phyloP scores from a whole-genome alignment of 2,888 invertebrate genomes.

The Drosophila borborema region DNA sequence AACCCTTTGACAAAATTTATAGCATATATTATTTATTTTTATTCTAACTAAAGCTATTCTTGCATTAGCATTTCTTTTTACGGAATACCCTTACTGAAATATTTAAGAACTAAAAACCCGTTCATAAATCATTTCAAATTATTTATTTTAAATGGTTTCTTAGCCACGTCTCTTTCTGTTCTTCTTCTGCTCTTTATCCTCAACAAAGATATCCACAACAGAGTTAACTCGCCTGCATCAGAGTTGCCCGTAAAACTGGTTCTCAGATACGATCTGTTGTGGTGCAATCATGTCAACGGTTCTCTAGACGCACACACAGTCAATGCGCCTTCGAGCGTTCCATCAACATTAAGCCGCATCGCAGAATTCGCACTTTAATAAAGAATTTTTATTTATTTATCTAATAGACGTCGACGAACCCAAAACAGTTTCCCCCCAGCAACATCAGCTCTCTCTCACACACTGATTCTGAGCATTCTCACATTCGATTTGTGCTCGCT shows the following conservation, averaged over 20 bases:
- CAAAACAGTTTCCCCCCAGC: not conserved
- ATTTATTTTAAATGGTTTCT: slow-evolving; percentile 36
- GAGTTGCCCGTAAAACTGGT: slow-evolving; percentile 42
- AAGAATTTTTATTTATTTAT: slow-evolving; percentile 75
- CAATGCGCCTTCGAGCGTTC: slow-evolving; percentile 28
- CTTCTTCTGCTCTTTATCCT: slow-evolving; percentile 13
- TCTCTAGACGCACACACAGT: slow-evolving; percentile 6
- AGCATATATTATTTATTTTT: not conserved
- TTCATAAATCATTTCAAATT: slow-evolving; percentile 8
- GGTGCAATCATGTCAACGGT: slow-evolving; percentile 21
- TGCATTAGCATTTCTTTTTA: not conserved
- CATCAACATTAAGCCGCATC: slow-evolving; percentile 58
- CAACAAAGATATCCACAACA: slow-evolving; percentile 9
- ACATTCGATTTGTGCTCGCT: slow-evolving; percentile 37
- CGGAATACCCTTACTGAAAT: not conserved
- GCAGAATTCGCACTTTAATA: slow-evolving; percentile 80
- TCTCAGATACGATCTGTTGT: slow-evolving; percentile 23
- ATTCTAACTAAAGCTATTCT: not conserved
- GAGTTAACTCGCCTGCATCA: not conserved
- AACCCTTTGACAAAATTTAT: not conserved
- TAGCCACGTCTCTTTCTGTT: not conserved
- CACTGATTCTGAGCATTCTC: slow-evolving; percentile 42
- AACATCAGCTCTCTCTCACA: not conserved
- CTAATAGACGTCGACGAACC: slow-evolving; percentile 63
- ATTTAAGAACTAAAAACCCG: not conserved